These are phyloP conservation scores for Nephrotoma guestfalica DNA, from an alignment of 2,888 invertebrate genomes.

Conservation along the genomic window DNA sequence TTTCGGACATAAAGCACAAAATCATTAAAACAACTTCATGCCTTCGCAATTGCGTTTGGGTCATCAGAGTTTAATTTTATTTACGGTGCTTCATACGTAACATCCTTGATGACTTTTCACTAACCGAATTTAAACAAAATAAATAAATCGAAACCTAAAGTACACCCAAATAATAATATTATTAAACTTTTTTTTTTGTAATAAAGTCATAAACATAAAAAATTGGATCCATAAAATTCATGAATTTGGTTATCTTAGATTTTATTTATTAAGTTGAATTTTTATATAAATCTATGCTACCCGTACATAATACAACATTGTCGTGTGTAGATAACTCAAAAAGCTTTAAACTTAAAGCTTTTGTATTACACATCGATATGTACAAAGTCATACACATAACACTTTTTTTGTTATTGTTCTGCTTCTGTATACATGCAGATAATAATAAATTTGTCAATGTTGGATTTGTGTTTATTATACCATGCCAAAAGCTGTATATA, in stretches of 20 bases:
- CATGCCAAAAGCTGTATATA: background rate
- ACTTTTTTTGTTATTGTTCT: background rate
- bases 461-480: background rate
- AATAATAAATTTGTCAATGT: background rate
- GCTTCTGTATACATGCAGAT: background rate
- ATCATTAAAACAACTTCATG: background rate
- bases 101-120: background rate
- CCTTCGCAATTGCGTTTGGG: background rate
- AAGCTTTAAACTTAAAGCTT: background rate
- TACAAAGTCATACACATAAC: background rate
- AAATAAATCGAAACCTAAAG: background rate
- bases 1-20: background rate
- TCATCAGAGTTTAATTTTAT: background rate
- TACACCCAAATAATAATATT: background rate
- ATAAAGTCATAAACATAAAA: background rate
- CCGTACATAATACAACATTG: background rate
- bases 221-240: too few relatives aligned
- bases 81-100: background rate
- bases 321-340: background rate
- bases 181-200: background rate
- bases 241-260: too few relatives aligned
- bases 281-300: background rate
- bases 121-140: background rate
- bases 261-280: background rate
- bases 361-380: background rate